These are phyloP conservation scores for Prionailurus viverrinus DNA, from an alignment of 2,113 vertebrate species.

Conservation along the genomic window DNA sequence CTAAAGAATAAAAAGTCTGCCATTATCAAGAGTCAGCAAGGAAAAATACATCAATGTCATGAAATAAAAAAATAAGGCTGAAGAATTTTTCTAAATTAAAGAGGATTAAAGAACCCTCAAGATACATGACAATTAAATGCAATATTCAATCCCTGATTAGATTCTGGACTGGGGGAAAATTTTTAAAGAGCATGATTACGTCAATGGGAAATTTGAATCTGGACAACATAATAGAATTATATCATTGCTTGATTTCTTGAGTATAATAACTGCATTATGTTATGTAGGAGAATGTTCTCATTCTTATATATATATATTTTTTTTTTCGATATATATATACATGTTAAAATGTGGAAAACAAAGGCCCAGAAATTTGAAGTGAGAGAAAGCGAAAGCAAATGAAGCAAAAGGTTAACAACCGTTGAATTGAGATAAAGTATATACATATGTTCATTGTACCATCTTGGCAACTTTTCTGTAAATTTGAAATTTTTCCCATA, in stretches of 20 bases:
- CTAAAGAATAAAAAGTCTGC: conserved; percentile 45
- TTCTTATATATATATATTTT: neutral
- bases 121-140: conserved; percentile 35
- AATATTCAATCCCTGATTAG: neutral
- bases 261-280: neutral
- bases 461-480: conserved; percentile 11
- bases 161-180: neutral
- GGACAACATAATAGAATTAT: neutral
- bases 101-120: neutral
- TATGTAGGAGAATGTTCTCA: neutral
- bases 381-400: conserved; percentile 16
- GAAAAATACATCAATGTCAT: conserved; percentile 22
- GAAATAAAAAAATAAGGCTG: neutral
- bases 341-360: neutral
- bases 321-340: neutral
- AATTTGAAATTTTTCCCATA: conserved; percentile 12
- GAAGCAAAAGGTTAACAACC: neutral
- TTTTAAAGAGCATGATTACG: neutral
- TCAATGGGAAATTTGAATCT: neutral
- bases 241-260: neutral
- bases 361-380: conserved; percentile 10
- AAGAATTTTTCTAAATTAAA: neutral
- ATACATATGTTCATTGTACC: neutral
- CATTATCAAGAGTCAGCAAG: neutral
- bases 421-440: neutral